A percentile compares a stretch with the other conserved stretches of the same genome.
Evolutionary conservation across 2,113 vertebrate genomes (phyloP).

Genomic region (Nesospiza acunhae): DNA sequence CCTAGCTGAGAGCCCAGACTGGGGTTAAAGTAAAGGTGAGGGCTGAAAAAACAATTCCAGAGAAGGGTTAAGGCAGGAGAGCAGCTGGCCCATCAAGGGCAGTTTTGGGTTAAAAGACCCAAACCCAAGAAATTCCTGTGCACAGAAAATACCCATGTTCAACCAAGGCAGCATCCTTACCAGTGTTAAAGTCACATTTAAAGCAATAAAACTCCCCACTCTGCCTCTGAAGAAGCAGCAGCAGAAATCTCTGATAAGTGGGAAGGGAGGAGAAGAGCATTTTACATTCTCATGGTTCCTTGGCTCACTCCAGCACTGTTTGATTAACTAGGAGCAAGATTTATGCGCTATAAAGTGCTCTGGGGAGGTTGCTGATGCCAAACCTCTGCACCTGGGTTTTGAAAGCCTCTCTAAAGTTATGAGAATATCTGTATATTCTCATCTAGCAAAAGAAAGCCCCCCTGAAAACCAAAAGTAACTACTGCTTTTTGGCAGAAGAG

Average conservation of each 20-base stretch:
- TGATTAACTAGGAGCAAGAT: slow-evolving; percentile 55
- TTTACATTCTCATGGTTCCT: slow-evolving; percentile 37
- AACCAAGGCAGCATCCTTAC: background rate
- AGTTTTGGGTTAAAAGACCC: background rate
- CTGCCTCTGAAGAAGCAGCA: slow-evolving; percentile 41
- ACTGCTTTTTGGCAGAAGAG: slow-evolving; percentile 24
- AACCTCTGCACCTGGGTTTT: slow-evolving; percentile 65
- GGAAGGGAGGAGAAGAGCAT: background rate
- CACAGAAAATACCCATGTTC: background rate
- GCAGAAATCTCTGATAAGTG: background rate
- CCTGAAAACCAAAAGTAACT: slow-evolving; percentile 15
- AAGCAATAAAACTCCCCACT: background rate
- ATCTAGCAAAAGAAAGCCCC: background rate
- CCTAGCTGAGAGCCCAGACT: background rate
- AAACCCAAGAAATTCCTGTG: background rate
- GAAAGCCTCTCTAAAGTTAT: slow-evolving; percentile 30
- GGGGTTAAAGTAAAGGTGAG: background rate
- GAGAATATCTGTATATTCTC: slow-evolving; percentile 38
- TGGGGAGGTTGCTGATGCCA: slow-evolving; percentile 49
- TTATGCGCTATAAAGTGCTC: slow-evolving; percentile 53
- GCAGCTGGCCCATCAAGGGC: background rate
- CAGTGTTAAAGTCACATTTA: background rate
- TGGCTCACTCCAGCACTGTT: background rate
- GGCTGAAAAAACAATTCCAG: background rate
- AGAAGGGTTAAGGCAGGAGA: background rate